Conservation (phyloP, 1,140 invertebrate genomes). For the Calephelis nemesis region DNA sequence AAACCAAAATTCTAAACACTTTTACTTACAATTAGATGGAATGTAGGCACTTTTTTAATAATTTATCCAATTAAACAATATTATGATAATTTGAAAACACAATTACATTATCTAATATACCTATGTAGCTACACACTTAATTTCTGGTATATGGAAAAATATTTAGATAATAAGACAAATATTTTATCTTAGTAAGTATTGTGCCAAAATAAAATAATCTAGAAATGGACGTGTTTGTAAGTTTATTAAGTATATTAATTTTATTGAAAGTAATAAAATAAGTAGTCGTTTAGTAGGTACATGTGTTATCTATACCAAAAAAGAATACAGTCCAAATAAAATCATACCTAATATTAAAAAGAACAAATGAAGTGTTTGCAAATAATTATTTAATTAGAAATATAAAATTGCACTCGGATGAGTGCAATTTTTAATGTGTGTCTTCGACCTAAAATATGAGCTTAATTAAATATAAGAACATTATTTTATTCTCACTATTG, state of each 20-base stretch:
- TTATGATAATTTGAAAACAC: conserved; percentile 1
- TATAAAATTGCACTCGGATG: background rate
- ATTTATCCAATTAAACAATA: conserved; percentile 23
- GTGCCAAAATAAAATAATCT: background rate
- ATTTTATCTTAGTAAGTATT: background rate
- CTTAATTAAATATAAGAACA: background rate
- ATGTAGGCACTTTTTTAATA: conserved; percentile 65
- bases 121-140: conserved; percentile 3
- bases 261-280: no score
- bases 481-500: conserved; percentile 8
- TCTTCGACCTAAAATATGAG: background rate
- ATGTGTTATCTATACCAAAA: no score
- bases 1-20: conserved; percentile 38
- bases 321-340: no score
- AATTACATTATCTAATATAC: background rate
- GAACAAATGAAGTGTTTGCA: no score
- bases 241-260: background rate
- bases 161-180: conserved; percentile 3
- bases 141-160: background rate
- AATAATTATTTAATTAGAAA: background rate
- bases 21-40: conserved; percentile 49
- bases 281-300: no score
- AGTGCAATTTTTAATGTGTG: background rate
- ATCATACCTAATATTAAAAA: no score
- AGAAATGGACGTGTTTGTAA: background rate